Evolutionary conservation across 2,888 invertebrate species (phyloP).

Genomic region (Smittia aterrima): DNA sequence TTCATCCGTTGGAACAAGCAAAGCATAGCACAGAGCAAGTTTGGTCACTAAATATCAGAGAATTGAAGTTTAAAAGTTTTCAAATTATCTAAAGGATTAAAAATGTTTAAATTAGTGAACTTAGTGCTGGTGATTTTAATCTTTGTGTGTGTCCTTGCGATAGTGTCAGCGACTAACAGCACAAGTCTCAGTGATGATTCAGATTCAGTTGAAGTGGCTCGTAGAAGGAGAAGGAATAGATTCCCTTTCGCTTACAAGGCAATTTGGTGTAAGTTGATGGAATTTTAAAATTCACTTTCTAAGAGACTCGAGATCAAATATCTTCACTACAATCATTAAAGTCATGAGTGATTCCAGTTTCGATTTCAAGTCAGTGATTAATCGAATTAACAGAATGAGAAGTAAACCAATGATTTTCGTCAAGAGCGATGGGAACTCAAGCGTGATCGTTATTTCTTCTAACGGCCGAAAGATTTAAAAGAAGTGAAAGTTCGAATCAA

Average conservation of each 20-base stretch:
- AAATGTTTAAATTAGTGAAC: constrained; percentile 15
- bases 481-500: constrained; percentile 23
- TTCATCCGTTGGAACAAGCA: background rate
- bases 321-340: background rate
- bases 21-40: background rate
- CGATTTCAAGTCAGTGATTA: constrained; percentile 33
- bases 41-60: background rate
- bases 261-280: constrained; percentile 18
- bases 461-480: constrained; percentile 27
- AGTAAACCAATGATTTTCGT: background rate
- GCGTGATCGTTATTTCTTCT: background rate
- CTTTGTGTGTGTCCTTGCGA: background rate
- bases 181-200: background rate
- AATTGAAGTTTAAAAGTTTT: background rate
- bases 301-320: no score
- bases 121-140: background rate
- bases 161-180: background rate
- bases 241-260: background rate
- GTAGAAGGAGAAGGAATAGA: background rate
- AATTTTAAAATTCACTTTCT: background rate
- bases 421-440: background rate
- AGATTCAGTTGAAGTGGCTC: background rate
- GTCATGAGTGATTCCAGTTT: background rate
- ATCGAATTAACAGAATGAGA: constrained; percentile 27
- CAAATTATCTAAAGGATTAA: background rate